Conservation (phyloP, 2,888 invertebrate species). For the Heterodera filipjevi region DNA sequence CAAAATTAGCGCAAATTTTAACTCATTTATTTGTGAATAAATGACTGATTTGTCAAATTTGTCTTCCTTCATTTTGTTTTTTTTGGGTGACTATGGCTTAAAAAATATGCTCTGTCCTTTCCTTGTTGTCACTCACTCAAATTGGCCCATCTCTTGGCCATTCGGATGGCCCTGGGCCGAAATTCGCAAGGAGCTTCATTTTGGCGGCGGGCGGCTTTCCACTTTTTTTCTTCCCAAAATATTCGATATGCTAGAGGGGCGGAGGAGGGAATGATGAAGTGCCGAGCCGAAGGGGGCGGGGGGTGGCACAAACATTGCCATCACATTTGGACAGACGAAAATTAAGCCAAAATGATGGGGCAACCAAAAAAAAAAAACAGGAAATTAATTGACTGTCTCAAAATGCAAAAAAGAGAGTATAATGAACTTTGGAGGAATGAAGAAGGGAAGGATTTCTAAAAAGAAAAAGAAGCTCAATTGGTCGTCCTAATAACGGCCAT, state of each 20-base stretch:
- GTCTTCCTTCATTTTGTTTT: neutral
- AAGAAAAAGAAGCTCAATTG: neutral
- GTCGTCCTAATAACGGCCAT: neutral
- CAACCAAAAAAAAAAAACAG: neutral
- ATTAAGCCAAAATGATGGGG: neutral
- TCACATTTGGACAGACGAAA: neutral
- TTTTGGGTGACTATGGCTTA: neutral
- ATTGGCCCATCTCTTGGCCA: conserved; percentile 1
- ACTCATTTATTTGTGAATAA: too few relatives aligned
- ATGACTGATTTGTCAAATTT: neutral
- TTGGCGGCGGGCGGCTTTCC: neutral
- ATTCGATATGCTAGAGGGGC: neutral
- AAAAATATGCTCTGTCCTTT: neutral
- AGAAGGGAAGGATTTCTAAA: neutral
- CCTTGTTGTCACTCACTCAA: conserved; percentile 7
- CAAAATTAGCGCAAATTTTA: too few relatives aligned
- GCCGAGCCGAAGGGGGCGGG: neutral
- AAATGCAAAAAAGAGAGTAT: neutral
- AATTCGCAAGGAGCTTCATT: neutral
- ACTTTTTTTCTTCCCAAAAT: neutral
- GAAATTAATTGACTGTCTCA: too few relatives aligned
- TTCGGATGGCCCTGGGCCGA: neutral
- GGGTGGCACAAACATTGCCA: neutral
- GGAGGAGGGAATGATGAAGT: neutral
- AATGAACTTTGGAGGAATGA: too few relatives aligned